Percentiles rank a stretch among this genome's conserved stretches.
Evolutionary conservation across 2,113 vertebrate species (phyloP).

Genomic region (Myotis yumanensis): DNA sequence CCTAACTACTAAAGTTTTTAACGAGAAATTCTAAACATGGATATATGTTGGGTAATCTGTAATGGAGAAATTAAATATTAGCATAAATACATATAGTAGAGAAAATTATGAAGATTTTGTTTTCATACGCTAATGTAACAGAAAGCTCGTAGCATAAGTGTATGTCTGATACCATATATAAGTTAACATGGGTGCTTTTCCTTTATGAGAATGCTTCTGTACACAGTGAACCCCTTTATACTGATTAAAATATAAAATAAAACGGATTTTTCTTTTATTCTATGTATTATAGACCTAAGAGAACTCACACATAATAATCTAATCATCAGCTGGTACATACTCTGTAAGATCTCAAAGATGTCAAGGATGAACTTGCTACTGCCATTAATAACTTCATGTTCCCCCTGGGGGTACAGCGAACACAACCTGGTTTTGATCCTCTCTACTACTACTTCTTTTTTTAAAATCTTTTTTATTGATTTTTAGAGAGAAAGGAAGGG

Average conservation of each 20-base stretch:
- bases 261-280: background rate
- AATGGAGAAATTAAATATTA: background rate
- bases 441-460: background rate
- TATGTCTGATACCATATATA: background rate
- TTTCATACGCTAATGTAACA: background rate
- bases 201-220: background rate
- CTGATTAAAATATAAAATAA: background rate
- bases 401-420: background rate
- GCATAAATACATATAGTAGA: background rate
- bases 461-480: background rate
- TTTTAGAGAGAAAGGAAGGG: background rate
- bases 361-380: background rate
- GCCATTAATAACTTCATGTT: background rate
- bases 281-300: background rate
- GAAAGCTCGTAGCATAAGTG: background rate
- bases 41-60: background rate
- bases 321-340: background rate
- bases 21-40: constrained; percentile 18
- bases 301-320: background rate
- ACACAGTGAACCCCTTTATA: background rate
- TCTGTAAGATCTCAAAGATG: background rate
- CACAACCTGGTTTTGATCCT: background rate
- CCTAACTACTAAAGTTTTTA: constrained; percentile 33
- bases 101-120: background rate
- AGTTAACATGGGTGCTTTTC: background rate